Evolutionary conservation across 2,888 invertebrate genomes (phyloP).

Genomic region (Morpho helenor): DNA sequence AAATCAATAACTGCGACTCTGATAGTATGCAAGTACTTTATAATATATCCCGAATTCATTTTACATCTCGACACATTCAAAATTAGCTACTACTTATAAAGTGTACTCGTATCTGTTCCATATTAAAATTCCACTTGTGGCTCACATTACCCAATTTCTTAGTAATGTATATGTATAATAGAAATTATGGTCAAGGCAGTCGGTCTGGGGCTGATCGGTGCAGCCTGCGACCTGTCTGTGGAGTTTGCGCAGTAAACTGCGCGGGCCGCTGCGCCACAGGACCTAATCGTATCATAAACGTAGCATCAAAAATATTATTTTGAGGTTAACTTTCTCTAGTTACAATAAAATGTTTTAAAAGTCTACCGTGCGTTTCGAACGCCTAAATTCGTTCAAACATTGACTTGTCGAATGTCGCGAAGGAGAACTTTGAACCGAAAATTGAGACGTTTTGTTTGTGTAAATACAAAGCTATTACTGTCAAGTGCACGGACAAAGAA

Average conservation of each 20-base stretch:
- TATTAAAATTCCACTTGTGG: background rate
- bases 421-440: constrained; percentile 68
- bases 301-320: constrained; percentile 74
- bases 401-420: constrained; percentile 73
- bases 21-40: background rate
- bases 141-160: constrained; percentile 1
- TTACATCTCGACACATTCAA: background rate
- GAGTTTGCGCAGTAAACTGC: constrained; percentile 35
- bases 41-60: background rate
- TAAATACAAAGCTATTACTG: constrained; percentile 76
- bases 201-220: constrained; percentile 42
- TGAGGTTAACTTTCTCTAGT: constrained; percentile 67
- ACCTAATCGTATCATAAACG: constrained; percentile 65
- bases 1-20: constrained; percentile 10
- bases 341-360: constrained; percentile 51
- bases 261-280: constrained; percentile 39
- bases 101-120: background rate
- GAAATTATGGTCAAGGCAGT: constrained; percentile 7
- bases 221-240: constrained; percentile 42
- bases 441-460: constrained; percentile 76
- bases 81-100: background rate
- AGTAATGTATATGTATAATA: constrained; percentile 5
- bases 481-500: constrained; percentile 78
- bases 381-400: constrained; percentile 41
- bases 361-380: constrained; percentile 41